Base-by-base conservation (phyloP, 2,888 invertebrate genomes). In the Mythimna vitellina region DNA sequence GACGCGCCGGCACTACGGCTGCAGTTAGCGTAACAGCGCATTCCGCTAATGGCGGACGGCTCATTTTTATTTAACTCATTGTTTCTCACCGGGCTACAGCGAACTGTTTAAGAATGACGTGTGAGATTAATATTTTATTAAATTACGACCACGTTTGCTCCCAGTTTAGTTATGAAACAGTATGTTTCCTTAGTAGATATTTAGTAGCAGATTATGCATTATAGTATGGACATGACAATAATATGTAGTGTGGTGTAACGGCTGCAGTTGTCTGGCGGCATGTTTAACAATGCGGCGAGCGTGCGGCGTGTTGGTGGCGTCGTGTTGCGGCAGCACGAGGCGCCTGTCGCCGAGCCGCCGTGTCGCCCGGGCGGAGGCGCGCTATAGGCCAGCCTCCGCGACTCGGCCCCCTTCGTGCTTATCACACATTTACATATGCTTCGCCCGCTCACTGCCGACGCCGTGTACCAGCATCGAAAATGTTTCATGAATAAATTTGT, bases 401-500 rank as follows among this genome's bases (percentile, higher is more conserved):
- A 90, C 89, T 89, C 89, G 88, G 85, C 88, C 89, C 90, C 90
- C 90, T 93, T 90, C 94, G 92, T 92, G 93, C 94, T 94, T 94
- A 94, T 94, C 93, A 91, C 92, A 90, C 93, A 95, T 95, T 95
- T 95, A 95, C 96, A 95, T 95, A 95, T 93, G 94, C 93, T 92
- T 92, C 93, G 92, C 92, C 89, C 87, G 90, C 92, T 91, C 92
- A 87, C 91, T 88, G 89, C 89, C 81, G 70, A 70, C 70, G 65
- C 54, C 93, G 93, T 94, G 94, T 93, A 92, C 93, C 87, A 92
- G 93, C 95, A 95, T 94, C 93, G 93, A 95, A 94, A 95, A 94
- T 94, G 94, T 93, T 95, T 93, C 95, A 95, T 94, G 95, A 95
- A 95, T 95, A 95, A 95, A 95, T 95, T 95, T 94, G 94, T 94